Evolutionary conservation across 2,888 invertebrate genomes (phyloP), one percentile per base, ranked within the genome.

Genomic region (Portevinia maculata): DNA sequence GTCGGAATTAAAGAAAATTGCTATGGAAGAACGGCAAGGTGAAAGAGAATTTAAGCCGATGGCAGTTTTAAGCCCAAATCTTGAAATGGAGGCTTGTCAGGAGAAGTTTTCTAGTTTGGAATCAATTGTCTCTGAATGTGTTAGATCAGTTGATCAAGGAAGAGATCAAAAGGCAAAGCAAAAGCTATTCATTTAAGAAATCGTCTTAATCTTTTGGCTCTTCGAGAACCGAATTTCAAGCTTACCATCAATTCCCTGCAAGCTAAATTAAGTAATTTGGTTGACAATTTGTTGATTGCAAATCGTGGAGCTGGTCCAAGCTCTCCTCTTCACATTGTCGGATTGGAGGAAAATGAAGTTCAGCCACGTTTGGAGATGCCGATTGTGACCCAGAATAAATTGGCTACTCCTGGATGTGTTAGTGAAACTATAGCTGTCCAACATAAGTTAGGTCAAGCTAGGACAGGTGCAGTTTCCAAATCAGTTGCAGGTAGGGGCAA

Each of bases 21-120:
- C 41, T 1, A 5, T 6, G 7, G 41, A 41, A 13, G 41, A 41
- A 15, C 41, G 15, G 17, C 13, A 17, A 15, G 41, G 41, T 11
- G 15, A 4, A 7, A 41, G 41, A 8, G 41, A 41, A 7, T 41
- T 41, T 15, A 41, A 41, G n/a, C 17, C 17, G 0, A 13, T 41
- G 13, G 41, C 41, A 41, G 17, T 41, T 4, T 3, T 41, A 9
- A 41, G 41, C 17, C 41, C 41, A 15, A 41, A 41, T 15, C 15
- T 15, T 41, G 41, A 41, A 17, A 41, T 41, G 41, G 41, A 41
- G 11, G 41, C 41, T 3, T 41, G 41, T 15, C 41, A 41, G 17
- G 41, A 41, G 17, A 41, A 41, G 17, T n/a, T n/a, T n/a, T n/a
- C n/a, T n/a, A n/a, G n/a, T n/a, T n/a, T n/a, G n/a, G n/a, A n/a